phyloP scores from a whole-genome alignment of 2,797 vertebrate genomes.

The Poecile montanus region DNA sequence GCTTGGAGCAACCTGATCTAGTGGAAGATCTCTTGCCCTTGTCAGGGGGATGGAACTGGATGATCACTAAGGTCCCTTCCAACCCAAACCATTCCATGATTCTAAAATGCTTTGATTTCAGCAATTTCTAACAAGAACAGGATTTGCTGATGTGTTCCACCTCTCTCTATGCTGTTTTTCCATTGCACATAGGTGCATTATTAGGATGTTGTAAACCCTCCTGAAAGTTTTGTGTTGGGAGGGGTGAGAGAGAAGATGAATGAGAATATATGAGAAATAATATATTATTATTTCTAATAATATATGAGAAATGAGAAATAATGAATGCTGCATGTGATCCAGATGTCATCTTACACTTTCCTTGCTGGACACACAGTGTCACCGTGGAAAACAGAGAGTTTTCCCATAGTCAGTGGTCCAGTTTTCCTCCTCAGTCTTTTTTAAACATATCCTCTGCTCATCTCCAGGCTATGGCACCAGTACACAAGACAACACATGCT shows the following conservation, averaged over 20 bases:
- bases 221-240: neutral
- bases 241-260: neutral
- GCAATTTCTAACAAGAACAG: neutral
- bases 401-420: neutral
- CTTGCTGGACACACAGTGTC: neutral
- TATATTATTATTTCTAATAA: too few relatives aligned
- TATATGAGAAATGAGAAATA: neutral
- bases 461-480: neutral
- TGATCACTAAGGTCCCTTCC: neutral
- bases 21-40: neutral
- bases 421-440: neutral
- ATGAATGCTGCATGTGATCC: neutral
- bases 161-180: neutral
- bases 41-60: neutral
- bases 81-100: neutral
- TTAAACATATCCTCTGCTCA: neutral
- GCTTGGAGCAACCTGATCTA: neutral
- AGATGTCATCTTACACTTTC: neutral
- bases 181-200: accelerated
- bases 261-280: too few relatives aligned
- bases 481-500: neutral
- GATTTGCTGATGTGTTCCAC: neutral
- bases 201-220: neutral
- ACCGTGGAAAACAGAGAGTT: neutral
- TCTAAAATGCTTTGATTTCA: neutral